Evolutionary conservation across 2,113 vertebrate species (phyloP).

Genomic region (Ceyx margarethae): DNA sequence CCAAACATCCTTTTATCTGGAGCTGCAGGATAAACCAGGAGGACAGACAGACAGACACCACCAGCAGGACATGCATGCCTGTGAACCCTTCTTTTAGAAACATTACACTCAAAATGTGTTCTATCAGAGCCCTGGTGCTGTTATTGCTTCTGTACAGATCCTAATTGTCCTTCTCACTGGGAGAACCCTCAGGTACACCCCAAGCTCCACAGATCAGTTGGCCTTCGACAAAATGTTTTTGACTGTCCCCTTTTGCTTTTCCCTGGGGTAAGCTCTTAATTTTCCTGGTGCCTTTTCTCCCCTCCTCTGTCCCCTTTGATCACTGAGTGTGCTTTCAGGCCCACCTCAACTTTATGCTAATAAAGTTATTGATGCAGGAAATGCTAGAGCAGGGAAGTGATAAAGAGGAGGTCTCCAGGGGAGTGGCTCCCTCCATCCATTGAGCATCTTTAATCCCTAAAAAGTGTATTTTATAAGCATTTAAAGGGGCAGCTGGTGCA

Average conservation of each 20-base stretch:
- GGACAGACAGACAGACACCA: not conserved
- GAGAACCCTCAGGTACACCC: not conserved
- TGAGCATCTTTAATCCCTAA: not conserved
- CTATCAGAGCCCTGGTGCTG: not conserved
- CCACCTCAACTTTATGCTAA: not conserved
- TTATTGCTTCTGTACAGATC: not conserved
- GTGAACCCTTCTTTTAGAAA: not conserved
- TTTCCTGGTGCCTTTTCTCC: not conserved
- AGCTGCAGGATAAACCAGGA: not conserved
- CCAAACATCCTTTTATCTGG: accelerated
- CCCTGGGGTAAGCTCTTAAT: not conserved
- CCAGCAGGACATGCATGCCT: not conserved
- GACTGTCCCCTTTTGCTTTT: not conserved
- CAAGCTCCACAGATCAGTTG: not conserved
- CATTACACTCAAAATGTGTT: accelerated
- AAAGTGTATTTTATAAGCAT: accelerated
- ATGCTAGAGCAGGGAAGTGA: accelerated
- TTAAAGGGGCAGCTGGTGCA: not conserved
- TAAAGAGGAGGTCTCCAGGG: not conserved
- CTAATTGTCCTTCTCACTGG: not conserved
- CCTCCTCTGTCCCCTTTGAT: not conserved
- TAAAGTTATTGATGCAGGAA: not conserved
- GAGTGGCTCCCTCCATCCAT: not conserved
- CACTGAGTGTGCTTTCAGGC: not conserved
- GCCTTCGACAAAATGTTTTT: not conserved